Percentiles rank a stretch among this genome's conserved stretches.
Conservation (phyloP, 2,888 invertebrate genomes). For the Teleogryllus oceanicus region DNA sequence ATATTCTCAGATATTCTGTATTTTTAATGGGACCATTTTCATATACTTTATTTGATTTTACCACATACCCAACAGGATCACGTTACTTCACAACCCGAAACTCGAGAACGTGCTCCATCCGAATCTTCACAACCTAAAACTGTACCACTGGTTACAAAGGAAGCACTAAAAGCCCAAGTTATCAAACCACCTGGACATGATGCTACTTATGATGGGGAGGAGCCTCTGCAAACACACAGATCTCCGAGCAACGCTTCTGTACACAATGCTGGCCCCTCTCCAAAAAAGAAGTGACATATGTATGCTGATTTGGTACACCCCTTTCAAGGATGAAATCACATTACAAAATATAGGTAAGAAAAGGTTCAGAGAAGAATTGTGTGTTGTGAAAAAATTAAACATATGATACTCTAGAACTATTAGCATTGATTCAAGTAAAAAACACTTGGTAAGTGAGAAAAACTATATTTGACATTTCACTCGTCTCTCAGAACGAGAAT, state of each 20-base stretch:
- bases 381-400: background rate
- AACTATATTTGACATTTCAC: constrained; percentile 18
- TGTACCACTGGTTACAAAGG: constrained; percentile 30
- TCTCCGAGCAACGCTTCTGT: constrained; percentile 4
- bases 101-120: too few relatives aligned
- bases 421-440: background rate
- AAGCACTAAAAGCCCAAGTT: constrained; percentile 22
- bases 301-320: background rate
- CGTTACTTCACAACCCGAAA: too few relatives aligned
- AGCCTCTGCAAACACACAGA: background rate
- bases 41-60: too few relatives aligned
- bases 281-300: background rate
- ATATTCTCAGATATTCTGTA: too few relatives aligned
- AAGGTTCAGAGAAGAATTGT: background rate
- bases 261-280: background rate
- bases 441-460: constrained; percentile 18
- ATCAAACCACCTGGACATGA: background rate
- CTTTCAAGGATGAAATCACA: background rate
- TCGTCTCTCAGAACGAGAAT: background rate
- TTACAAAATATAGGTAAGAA: background rate
- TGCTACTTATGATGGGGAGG: constrained; percentile 19
- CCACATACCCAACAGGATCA: too few relatives aligned
- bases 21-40: too few relatives aligned
- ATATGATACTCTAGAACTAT: background rate
- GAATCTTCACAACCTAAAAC: background rate